phyloP scores from a whole-genome alignment of 30 jellyfish, hydroid and myxozoan species.

The Phacellophora camtschatica region DNA sequence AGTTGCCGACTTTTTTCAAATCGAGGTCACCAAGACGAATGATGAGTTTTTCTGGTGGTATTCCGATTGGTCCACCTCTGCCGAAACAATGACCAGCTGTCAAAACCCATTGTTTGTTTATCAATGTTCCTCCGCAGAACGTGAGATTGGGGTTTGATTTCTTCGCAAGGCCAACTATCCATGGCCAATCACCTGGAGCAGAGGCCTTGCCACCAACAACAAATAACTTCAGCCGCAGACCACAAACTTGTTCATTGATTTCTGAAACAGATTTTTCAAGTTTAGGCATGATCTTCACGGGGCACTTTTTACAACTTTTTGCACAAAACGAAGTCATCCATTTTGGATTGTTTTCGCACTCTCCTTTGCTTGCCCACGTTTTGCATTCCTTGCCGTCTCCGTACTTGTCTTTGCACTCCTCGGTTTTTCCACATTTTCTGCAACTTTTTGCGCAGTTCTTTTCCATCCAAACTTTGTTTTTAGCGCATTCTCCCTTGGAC shows the following conservation, averaged over 20 bases:
- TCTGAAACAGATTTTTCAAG: neutral
- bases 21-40: conserved; percentile 23
- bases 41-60: neutral
- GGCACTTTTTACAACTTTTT: neutral
- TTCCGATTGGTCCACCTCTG: neutral
- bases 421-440: neutral
- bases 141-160: neutral
- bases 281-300: neutral
- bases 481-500: neutral
- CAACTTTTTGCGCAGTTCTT: neutral
- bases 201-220: conserved; percentile 45
- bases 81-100: conserved; percentile 55
- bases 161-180: conserved; percentile 45
- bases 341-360: neutral
- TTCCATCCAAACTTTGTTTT: neutral
- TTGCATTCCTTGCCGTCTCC: neutral
- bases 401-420: neutral
- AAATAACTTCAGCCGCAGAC: conserved; percentile 27
- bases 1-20: neutral
- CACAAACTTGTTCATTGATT: conserved; percentile 17
- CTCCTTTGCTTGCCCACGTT: neutral
- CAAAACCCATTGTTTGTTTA: conserved; percentile 45
- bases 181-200: conserved; percentile 54
- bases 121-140: conserved; percentile 45
- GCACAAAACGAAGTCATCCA: neutral